Percentiles rank a stretch among this genome's conserved stretches.
Conservation (phyloP, 1,140 invertebrate species). For the Drosophila repletoides region DNA sequence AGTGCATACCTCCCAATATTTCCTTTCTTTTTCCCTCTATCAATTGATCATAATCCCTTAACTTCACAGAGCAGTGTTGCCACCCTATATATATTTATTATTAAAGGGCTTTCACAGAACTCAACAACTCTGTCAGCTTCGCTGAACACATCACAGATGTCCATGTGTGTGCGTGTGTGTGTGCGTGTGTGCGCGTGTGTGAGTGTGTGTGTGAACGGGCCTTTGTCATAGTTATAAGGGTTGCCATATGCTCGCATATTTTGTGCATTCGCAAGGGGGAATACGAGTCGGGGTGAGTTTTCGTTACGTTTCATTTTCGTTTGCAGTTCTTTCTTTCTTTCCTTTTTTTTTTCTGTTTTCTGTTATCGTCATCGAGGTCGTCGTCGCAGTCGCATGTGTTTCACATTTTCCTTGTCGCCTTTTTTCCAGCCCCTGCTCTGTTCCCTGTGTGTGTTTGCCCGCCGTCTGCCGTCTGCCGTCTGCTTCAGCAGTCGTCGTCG, state of each 20-base stretch:
- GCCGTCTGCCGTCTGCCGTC: slow-evolving; percentile 20
- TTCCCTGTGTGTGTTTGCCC: slow-evolving; percentile 21
- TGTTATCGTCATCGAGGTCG: slow-evolving; percentile 73
- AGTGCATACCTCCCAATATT: too few relatives aligned
- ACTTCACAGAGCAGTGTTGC: slow-evolving; percentile 56
- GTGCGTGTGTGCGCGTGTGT: slow-evolving; percentile 11
- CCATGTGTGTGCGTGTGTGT: slow-evolving; percentile 1
- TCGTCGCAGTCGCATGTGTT: slow-evolving; percentile 69
- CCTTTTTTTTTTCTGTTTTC: slow-evolving; percentile 5
- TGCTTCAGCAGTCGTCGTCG: slow-evolving; percentile 28
- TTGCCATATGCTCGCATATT: slow-evolving; percentile 78
- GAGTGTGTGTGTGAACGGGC: slow-evolving; percentile 17
- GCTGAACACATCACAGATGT: slow-evolving; percentile 40
- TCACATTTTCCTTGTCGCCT: slow-evolving; percentile 75
- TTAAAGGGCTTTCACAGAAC: neutral
- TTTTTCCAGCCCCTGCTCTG: slow-evolving; percentile 21
- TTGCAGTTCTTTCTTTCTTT: slow-evolving; percentile 35
- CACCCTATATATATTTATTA: slow-evolving; percentile 30
- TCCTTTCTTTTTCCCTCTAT: too few relatives aligned
- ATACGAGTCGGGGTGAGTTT: slow-evolving; percentile 67
- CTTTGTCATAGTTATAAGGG: slow-evolving; percentile 66
- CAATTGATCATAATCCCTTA: too few relatives aligned
- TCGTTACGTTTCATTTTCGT: slow-evolving; percentile 47
- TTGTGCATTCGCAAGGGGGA: slow-evolving; percentile 54
- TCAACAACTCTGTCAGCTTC: slow-evolving; percentile 12